These are phyloP conservation scores for Augochlora pura DNA, from an alignment of 1,140 invertebrate species.

Conservation along the genomic window DNA sequence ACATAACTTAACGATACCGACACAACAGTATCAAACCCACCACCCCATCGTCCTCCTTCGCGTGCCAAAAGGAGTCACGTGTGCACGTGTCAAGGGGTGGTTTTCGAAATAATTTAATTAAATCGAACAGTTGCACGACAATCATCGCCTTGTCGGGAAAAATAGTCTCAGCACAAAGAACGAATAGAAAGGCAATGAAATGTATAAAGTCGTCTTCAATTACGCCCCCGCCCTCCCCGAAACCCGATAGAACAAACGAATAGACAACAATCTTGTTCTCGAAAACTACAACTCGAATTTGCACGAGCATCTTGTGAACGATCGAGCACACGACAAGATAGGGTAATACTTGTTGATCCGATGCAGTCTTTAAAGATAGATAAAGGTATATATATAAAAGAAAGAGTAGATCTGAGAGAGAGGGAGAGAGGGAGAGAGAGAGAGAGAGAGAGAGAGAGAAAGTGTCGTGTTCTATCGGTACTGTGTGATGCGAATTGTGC, in stretches of 20 bases:
- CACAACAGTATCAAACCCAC: background rate
- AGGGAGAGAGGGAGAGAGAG: too few relatives aligned
- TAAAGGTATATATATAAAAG: too few relatives aligned
- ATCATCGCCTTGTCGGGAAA: conserved; percentile 1
- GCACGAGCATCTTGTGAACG: conserved; percentile 50
- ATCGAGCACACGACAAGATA: conserved; percentile 67
- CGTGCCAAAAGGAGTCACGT: too few relatives aligned
- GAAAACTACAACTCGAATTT: conserved; percentile 51
- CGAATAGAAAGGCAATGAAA: conserved; percentile 24
- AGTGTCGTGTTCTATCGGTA: conserved; percentile 53
- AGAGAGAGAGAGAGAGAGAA: too few relatives aligned
- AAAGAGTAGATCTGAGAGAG: too few relatives aligned
- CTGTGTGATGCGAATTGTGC: conserved; percentile 20
- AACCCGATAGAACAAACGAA: conserved; percentile 7
- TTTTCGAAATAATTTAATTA: conserved; percentile 23
- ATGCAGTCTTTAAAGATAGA: conserved; percentile 76
- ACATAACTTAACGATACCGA: background rate
- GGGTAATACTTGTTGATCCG: conserved; percentile 75
- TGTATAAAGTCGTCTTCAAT: background rate
- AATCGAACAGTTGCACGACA: background rate
- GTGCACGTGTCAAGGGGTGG: background rate
- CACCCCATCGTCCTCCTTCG: background rate
- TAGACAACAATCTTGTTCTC: conserved; percentile 56
- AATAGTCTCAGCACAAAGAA: conserved; percentile 7
- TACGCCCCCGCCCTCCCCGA: too few relatives aligned